Base-by-base conservation (phyloP, 2,113 vertebrate genomes). In the Carassius auratus region DNA sequence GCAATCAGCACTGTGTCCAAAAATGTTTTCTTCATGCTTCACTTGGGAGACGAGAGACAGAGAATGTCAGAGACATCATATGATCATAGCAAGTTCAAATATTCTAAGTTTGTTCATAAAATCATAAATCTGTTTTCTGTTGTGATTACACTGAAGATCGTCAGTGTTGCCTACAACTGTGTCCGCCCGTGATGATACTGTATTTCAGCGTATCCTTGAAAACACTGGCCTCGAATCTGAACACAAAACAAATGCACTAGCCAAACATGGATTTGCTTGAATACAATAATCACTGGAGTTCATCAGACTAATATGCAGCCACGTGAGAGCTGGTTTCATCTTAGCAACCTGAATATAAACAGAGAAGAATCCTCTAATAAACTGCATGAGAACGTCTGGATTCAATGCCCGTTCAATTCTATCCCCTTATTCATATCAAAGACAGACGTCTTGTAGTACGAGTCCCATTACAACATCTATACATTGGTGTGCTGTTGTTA, bases 261-360 rank as follows among this genome's bases (percentile, higher is more conserved):
- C 66, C 86, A 87, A 88, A 87, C 83, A 83, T 0, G 55, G 61
- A 84, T 84, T 78, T 82, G 57, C 33, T 73, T 14, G n/a, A 86
- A 84, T 36, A 85, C 81, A 84, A 59, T 81, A 45, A 73, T 78
- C 30, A 45, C 85, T 86, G 81, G 81, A 71, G 77, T 59, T 75
- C n/a, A 76, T 86, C 76, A 76, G 52, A 45, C 76, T 55, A 21
- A 69, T 57, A 85, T 50, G 48, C 59, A 66, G 30, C 81, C 84
- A 84, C 50, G 80, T 62, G 88, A 83, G 55, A 23, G 14, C 86
- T 85, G 81, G 76, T 87, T 89, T 84, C 69, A 74, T 79, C 85
- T 83, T 85, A 88, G 82, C 87, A 88, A 87, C 88, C 84, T 86
- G 86, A 84, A 86, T 66, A 79, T 85, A 90, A 89, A 86, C 80